phyloP scores from a whole-genome alignment of 2,113 vertebrate genomes.

The Tylochromis polylepis region DNA sequence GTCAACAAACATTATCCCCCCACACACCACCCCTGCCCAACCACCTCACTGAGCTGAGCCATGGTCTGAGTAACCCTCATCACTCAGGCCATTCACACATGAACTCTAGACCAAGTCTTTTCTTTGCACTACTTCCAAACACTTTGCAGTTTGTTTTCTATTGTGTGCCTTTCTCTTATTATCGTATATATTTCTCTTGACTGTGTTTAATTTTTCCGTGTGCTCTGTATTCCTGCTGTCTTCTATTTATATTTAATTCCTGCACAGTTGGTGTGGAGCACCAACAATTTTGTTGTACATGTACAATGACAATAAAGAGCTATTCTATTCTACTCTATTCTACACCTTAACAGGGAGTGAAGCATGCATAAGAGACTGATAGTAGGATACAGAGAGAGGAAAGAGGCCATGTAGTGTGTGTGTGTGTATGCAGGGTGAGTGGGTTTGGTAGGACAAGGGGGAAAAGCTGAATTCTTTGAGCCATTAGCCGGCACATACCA shows the following conservation, averaged over 20 bases:
- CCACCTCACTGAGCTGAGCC: background rate
- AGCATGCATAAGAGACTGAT: background rate
- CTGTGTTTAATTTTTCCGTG: too few relatives aligned
- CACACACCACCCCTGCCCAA: background rate
- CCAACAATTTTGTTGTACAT: too few relatives aligned
- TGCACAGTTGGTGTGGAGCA: too few relatives aligned
- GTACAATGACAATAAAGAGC: too few relatives aligned
- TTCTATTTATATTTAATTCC: too few relatives aligned
- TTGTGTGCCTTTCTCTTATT: background rate
- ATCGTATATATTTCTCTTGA: too few relatives aligned
- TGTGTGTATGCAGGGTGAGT: background rate
- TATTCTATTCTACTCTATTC: background rate
- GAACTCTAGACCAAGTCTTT: background rate
- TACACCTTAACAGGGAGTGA: background rate
- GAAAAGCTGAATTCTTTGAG: conserved; percentile 53
- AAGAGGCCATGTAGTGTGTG: background rate
- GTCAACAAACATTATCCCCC: background rate
- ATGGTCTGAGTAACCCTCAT: background rate
- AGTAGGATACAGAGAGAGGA: background rate
- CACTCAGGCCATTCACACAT: background rate
- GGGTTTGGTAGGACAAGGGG: conserved; percentile 17
- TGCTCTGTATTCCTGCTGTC: too few relatives aligned
- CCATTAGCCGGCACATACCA: conserved; percentile 61
- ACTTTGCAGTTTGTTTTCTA: background rate
- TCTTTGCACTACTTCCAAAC: background rate